These are phyloP conservation scores for Monopis laevigella DNA, from an alignment of 2,888 invertebrate genomes.

Conservation along the genomic window DNA sequence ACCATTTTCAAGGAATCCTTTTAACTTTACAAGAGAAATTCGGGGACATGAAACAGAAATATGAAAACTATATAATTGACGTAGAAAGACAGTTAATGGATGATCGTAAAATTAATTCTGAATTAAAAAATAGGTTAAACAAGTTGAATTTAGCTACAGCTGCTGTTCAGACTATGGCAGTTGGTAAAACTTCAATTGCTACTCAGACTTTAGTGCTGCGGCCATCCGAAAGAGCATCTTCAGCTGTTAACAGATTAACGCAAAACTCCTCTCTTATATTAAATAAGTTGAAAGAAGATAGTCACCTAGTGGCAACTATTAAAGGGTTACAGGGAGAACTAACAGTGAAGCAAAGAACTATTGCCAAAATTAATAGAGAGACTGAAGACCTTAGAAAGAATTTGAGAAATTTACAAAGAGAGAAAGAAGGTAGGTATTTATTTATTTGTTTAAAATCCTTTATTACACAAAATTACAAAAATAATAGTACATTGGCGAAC, in stretches of 20 bases:
- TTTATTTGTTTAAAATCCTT: no score
- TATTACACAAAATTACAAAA: no score
- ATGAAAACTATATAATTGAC: slow-evolving; percentile 78
- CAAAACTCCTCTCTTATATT: slow-evolving; percentile 62
- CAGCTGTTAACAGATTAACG: slow-evolving; percentile 60
- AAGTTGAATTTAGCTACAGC: slow-evolving; percentile 35
- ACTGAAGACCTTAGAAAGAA: slow-evolving; percentile 80
- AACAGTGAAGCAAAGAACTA: slow-evolving; percentile 76
- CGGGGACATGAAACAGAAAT: slow-evolving; percentile 79
- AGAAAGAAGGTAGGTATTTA: slow-evolving; percentile 68
- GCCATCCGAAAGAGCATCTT: slow-evolving; percentile 40
- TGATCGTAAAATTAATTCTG: slow-evolving; percentile 49
- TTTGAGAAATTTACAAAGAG: slow-evolving; percentile 78
- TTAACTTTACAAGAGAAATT: slow-evolving; percentile 80
- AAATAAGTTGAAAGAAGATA: slow-evolving; percentile 72
- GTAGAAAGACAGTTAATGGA: slow-evolving; percentile 73
- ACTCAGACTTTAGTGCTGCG: slow-evolving; percentile 44
- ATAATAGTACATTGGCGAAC: no score
- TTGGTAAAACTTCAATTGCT: slow-evolving; percentile 29
- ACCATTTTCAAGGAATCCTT: slow-evolving; percentile 75
- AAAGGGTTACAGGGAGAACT: slow-evolving; percentile 80
- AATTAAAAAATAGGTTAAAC: slow-evolving; percentile 65
- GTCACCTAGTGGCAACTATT: slow-evolving; percentile 81
- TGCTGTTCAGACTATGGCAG: slow-evolving; percentile 59
- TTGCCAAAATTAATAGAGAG: slow-evolving; percentile 77